These are phyloP conservation scores for Plotosus lineatus DNA, from an alignment of 2,113 vertebrate genomes.

Conservation along the genomic window DNA sequence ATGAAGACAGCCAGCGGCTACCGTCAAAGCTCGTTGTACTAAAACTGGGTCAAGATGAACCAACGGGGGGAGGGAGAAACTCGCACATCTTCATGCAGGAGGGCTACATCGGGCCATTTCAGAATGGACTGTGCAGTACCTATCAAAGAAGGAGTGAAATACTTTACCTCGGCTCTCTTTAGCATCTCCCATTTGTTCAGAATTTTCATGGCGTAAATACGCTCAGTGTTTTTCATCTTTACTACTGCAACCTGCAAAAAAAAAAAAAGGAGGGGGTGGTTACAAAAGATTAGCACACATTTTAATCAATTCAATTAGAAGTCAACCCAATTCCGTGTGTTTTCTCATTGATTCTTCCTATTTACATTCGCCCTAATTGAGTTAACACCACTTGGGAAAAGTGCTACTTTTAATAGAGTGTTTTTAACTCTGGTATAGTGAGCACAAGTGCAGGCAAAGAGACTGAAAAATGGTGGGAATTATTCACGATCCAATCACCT, in stretches of 20 bases:
- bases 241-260: constrained; percentile 87
- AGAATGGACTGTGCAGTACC: neutral
- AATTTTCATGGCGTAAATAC: constrained; percentile 98
- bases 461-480: constrained; percentile 3
- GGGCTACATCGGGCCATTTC: neutral
- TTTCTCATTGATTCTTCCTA: constrained; percentile 44
- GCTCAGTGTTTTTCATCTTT: constrained; percentile 94
- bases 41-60: constrained; percentile 54
- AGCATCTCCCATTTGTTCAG: constrained; percentile 99
- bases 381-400: constrained; percentile 3
- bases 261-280: constrained; percentile 31
- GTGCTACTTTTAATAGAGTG: constrained; percentile 30
- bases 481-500: neutral
- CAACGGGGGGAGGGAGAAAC: constrained; percentile 12
- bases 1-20: constrained; percentile 57
- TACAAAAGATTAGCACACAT: neutral
- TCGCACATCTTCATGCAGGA: neutral
- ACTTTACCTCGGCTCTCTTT: constrained; percentile 91
- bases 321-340: constrained; percentile 5
- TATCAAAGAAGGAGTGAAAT: neutral
- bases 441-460: neutral
- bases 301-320: constrained; percentile 23
- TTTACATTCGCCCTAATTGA: constrained; percentile 45
- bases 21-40: constrained; percentile 62
- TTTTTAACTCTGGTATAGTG: constrained; percentile 25